Base-by-base conservation (phyloP, 2,113 vertebrate species). In the Trichechus manatus region DNA sequence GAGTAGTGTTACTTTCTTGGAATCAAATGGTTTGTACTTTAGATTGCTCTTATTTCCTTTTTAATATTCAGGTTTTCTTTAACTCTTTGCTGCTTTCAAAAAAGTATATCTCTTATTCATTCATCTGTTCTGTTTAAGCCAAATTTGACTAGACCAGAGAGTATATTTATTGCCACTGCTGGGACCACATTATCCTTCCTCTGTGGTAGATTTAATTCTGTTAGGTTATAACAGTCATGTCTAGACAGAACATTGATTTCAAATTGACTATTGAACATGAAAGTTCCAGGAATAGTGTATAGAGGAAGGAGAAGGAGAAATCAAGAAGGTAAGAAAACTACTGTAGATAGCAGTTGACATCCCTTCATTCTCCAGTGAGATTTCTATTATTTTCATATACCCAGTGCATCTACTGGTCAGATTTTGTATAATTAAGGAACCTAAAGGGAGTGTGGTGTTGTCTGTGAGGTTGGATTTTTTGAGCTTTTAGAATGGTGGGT, bases 241-340 rank as follows among this genome's bases (percentile, higher is more conserved):
- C 97, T 97, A 98, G 98, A 97, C 96, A 97, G 89, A 97, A 92
- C 89, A 97, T 96, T 96, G 98, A 97, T 97, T 97, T 97, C 59
- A 96, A 89, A 97, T 98, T 95, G 95, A 97, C 93, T 97, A 97
- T 94, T 97, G 97, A 97, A 97, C 81, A 91, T 97, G 94, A 92
- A 97, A 88, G 95, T 97, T 96, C 96, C 94, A 97, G 96, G 81
- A 96, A 95, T 95, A 97, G 79, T 88, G 25, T 94, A 64, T 92
- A 88, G 85, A 92, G 95, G 92, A 97, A 92, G 88, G 63, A 95
- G 93, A 66, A 80, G 50, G 64, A 81, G 68, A 78, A 94, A 83
- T 90, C 36, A 92, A 61, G 79, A 96, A 96, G 77, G 61, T 88
- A 91, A 83, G 87, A 66, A 82, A 96, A 88, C 80, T 82, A 20